Conservation (phyloP, 2,113 vertebrate species). For the Festucalex cinctus region DNA sequence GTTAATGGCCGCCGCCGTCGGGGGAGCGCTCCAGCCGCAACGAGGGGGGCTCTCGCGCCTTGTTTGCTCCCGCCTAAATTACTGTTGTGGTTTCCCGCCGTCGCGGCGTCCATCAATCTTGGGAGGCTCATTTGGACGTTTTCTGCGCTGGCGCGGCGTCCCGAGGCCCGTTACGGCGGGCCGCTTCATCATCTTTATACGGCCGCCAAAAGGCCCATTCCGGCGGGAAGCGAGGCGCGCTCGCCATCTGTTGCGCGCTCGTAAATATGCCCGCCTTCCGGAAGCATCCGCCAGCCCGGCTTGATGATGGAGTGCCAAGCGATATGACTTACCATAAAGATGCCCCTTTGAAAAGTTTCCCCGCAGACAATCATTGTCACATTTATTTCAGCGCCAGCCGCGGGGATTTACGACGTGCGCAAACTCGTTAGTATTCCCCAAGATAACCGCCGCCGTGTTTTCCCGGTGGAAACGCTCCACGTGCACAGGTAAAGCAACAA, state of each 20-base stretch:
- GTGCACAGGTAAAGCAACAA: neutral
- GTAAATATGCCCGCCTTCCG: constrained; percentile 98
- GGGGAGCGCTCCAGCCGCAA: constrained; percentile 80
- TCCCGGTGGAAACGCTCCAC: neutral
- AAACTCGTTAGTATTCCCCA: constrained; percentile 30
- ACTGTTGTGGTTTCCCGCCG: constrained; percentile 81
- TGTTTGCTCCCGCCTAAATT: constrained; percentile 78
- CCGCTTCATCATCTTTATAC: constrained; percentile 99
- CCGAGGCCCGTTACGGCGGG: constrained; percentile 74
- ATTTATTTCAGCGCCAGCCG: constrained; percentile 53
- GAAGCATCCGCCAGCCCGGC: constrained; percentile 92
- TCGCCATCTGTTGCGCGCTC: constrained; percentile 95
- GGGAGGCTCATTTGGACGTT: constrained; percentile 82
- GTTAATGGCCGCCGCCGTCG: constrained; percentile 82
- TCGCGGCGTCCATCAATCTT: constrained; percentile 91
- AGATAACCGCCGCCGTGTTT: constrained; percentile 5
- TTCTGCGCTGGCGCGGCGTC: constrained; percentile 80
- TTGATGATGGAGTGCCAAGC: constrained; percentile 98
- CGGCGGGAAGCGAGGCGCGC: constrained; percentile 88
- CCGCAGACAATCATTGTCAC: constrained; percentile 60
- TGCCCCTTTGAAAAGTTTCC: constrained; percentile 64
- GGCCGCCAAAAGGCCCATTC: constrained; percentile 99
- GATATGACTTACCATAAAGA: constrained; percentile 92
- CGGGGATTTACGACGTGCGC: constrained; percentile 43
- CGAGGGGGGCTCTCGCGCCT: constrained; percentile 77